Base-by-base conservation (phyloP, 2,113 vertebrate genomes). In the Chloropsis hardwickii region DNA sequence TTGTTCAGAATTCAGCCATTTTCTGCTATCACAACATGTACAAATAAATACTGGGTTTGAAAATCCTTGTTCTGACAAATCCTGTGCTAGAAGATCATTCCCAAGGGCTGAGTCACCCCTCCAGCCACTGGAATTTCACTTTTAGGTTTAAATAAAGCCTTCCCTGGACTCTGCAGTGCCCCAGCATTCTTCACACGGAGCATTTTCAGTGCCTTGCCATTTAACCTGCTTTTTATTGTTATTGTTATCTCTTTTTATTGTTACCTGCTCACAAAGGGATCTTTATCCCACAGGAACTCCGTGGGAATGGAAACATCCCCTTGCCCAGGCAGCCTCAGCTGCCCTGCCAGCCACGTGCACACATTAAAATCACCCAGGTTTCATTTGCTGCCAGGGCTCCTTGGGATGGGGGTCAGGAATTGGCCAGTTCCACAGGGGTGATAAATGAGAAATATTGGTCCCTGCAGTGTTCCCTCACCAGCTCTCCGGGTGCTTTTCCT, bases 171-270 rank as follows among this genome's bases (percentile, higher is more conserved):
- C 7, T 5, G 19, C 11, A 5, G 24, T n/a, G 19, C 61, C 24
- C 16, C 14, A 3, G 24, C 2, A 2, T 18, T 40, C 66, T 48
- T n/a, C 40, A 19, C 31, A 22, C 0, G 0, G 33, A n/a, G 42
- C 2, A 21, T 48, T 56, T 72, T 16, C 66, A 56, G 61, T 6
- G 10, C 62, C 53, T 70, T 54, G 48, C 25, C 37, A 48, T 79
- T 91, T 62, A 33, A 91, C 21, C 77, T 51, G 28, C 11, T 29
- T 64, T 56, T 65, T 48, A 11, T 48, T 39, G 48, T 40, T 33
- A 56, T 37, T 37, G 37, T 37, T 37, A 37, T 10, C 37, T 37
- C 11, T 29, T 64, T 56, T 65, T 48, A 11, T 44, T 39, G 48
- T 40, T 33, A 56, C 47, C 73, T 87, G 53, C 45, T 61, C 58